phyloP scores from a whole-genome alignment of 2,797 vertebrate species.

The Cossypha heuglini region DNA sequence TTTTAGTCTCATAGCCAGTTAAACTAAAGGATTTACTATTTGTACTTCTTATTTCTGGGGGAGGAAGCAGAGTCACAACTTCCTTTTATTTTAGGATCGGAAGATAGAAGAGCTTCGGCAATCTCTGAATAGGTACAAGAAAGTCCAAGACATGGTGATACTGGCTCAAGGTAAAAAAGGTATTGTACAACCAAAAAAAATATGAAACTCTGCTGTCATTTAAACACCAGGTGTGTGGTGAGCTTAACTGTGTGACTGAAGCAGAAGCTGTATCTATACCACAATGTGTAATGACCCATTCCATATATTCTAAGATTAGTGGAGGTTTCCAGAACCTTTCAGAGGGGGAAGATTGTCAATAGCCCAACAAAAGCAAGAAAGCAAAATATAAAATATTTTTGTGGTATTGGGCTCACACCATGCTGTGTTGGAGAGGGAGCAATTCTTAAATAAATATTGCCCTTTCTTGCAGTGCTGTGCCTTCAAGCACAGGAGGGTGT shows the following conservation, averaged over 20 bases:
- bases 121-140: slow-evolving; percentile 90
- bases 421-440: neutral
- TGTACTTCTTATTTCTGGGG: neutral
- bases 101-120: slow-evolving; percentile 96
- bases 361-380: neutral
- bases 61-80: neutral
- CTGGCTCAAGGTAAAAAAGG: slow-evolving; percentile 89
- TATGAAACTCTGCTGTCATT: neutral
- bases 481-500: neutral
- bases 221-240: neutral
- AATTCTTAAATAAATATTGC: neutral
- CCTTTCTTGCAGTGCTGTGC: neutral
- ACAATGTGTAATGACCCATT: fast-evolving
- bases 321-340: neutral
- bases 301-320: neutral
- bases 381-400: neutral
- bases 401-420: neutral
- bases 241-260: neutral
- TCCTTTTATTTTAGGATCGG: slow-evolving; percentile 80
- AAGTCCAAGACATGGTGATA: slow-evolving; percentile 92
- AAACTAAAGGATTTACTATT: neutral
- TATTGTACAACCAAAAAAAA: slow-evolving; percentile 22
- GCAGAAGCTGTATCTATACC: neutral
- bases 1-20: neutral
- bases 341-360: neutral